phyloP scores from a whole-genome alignment of 2,888 invertebrate species.

The Leptinotarsa tumamoca region DNA sequence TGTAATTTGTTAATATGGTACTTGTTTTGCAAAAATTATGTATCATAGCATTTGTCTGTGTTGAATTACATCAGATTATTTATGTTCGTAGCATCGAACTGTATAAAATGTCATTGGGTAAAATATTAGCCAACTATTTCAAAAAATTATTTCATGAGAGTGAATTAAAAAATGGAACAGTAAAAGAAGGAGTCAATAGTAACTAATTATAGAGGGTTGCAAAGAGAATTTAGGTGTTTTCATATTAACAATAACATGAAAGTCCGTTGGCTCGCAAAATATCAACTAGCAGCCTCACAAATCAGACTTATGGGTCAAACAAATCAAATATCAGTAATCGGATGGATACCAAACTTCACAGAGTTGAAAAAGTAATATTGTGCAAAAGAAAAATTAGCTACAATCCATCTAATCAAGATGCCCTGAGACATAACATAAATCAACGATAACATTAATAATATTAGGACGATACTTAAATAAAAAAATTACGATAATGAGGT shows the following conservation, averaged over 20 bases:
- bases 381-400: constrained; percentile 31
- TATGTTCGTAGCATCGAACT: background rate
- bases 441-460: constrained; percentile 53
- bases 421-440: constrained; percentile 62
- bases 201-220: constrained; percentile 1
- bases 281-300: constrained; percentile 63
- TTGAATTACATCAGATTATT: background rate
- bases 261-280: constrained; percentile 61
- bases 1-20: background rate
- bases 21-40: background rate
- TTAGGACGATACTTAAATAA: constrained; percentile 57
- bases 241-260: constrained; percentile 32
- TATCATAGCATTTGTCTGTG: background rate
- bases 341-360: constrained; percentile 32
- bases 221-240: constrained; percentile 15
- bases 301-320: constrained; percentile 62
- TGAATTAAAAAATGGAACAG: no score
- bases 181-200: background rate
- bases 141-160: no score
- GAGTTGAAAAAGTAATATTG: constrained; percentile 28
- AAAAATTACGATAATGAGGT: constrained; percentile 59
- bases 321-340: constrained; percentile 44
- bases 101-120: no score
- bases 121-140: no score
- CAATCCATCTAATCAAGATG: constrained; percentile 53